Evolutionary conservation across 2,113 vertebrate genomes (phyloP), one percentile per base, ranked within the genome.

Genomic region (Morone chrysops): DNA sequence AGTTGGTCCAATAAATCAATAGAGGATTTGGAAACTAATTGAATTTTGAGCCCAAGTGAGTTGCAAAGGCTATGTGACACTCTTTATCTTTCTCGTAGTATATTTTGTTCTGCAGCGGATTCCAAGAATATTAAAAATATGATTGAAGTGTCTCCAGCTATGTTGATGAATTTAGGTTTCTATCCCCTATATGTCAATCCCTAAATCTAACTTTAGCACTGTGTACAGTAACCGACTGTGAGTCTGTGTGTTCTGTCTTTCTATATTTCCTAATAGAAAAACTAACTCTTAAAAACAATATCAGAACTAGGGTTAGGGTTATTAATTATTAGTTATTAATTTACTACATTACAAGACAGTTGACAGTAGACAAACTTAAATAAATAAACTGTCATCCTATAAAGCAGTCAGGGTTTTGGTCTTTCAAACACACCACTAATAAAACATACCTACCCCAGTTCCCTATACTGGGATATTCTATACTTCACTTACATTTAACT

Each of bases 1-100:
- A 70, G 70, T 41, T 2, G 47, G 69, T 22, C 67, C 22, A 5
- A 71, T 68, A 57, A 81, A 77, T 80, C 86, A 72, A 83, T 88
- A 69, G 62, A 51, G 40, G 68, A 56, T 71, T 69, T 70, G 11
- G 59, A 59, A 74, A 65, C 43, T 7, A 70, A 86, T 60, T 76
- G 65, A 62, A 57, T 69, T 67, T 22, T 6, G 18, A 69, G 74
- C 51, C 48, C 2, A 11, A 14, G 75, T 11, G 57, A 80, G 60
- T 69, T 14, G 48, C 50, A 70, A 16, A 63, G 77, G 57, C 61
- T 40, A 10, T 68, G 5, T 50, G 38, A 50, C 54, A 6, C 36
- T 31, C 16, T 17, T 8, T 41, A 17, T 57, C 12, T 13, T 22
- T 45, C 10, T 12, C 1, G 2, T 17, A 47, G n/a, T 25, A 3